These are phyloP conservation scores for Drosophila seclusa DNA, from an alignment of 2,888 invertebrate genomes.

Conservation along the genomic window DNA sequence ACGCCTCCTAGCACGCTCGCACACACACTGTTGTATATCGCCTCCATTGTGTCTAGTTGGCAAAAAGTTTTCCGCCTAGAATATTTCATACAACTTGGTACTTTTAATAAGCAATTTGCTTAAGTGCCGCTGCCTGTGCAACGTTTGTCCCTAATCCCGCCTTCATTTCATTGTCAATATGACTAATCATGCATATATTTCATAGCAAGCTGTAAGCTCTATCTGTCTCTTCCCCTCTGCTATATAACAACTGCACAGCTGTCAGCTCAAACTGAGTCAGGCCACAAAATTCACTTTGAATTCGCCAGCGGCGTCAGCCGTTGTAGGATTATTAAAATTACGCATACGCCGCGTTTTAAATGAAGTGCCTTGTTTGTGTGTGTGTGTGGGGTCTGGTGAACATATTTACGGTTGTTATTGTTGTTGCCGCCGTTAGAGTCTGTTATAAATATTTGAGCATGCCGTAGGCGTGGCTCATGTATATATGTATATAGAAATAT, in stretches of 20 bases:
- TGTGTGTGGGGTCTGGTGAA: not conserved
- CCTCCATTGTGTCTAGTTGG: constrained; percentile 31
- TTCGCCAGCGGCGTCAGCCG: constrained; percentile 64
- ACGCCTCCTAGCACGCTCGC: constrained; percentile 18
- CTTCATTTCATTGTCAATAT: constrained; percentile 66
- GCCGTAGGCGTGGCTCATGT: constrained; percentile 36
- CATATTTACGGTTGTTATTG: constrained; percentile 2
- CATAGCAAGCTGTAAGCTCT: constrained; percentile 32
- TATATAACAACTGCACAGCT: constrained; percentile 59
- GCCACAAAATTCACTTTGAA: constrained; percentile 78
- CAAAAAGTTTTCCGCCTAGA: constrained; percentile 51
- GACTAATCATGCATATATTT: constrained; percentile 79
- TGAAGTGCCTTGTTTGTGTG: constrained; percentile 54
- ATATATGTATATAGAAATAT: not conserved
- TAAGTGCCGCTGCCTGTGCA: constrained; percentile 64
- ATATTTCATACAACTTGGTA: constrained; percentile 48
- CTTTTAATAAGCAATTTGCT: constrained; percentile 80
- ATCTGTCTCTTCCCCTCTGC: not conserved
- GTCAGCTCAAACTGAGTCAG: constrained; percentile 76
- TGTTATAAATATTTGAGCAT: constrained; percentile 46
- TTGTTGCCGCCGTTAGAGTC: constrained; percentile 1
- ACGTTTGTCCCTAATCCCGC: not conserved
- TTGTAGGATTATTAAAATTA: constrained; percentile 79
- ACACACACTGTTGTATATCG: constrained; percentile 4
- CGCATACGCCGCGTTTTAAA: constrained; percentile 80